Conservation (phyloP, 2,113 vertebrate species). For the Ammospiza nelsoni region DNA sequence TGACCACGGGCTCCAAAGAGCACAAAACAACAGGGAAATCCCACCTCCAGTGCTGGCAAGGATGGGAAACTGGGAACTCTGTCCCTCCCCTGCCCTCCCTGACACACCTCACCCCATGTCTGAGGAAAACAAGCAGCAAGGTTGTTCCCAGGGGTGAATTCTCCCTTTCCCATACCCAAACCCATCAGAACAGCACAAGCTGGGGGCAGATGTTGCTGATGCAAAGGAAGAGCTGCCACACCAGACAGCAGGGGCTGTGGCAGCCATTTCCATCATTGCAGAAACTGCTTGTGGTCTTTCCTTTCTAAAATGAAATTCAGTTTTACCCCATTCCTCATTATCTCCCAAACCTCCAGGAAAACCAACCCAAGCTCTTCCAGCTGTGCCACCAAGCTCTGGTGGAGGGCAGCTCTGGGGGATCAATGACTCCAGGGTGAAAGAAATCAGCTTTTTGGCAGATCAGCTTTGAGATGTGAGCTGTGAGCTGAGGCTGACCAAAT, state of each 20-base stretch:
- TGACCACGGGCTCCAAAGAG: neutral
- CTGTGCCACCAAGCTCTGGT: neutral
- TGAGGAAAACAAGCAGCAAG: neutral
- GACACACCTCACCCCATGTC: neutral
- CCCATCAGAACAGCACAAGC: neutral
- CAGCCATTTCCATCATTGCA: neutral
- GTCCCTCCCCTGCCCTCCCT: neutral
- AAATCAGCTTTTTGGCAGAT: neutral
- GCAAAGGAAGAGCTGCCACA: neutral
- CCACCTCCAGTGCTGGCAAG: neutral
- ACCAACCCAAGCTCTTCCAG: neutral
- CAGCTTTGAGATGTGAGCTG: neutral
- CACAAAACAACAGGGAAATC: neutral
- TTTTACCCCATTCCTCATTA: neutral
- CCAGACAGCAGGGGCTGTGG: neutral
- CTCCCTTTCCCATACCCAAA: neutral
- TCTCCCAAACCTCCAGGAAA: neutral
- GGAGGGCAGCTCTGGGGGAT: accelerated
- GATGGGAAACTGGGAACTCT: neutral
- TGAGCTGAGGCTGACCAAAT: neutral
- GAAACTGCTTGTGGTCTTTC: neutral
- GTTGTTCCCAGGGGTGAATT: neutral
- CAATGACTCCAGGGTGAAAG: neutral
- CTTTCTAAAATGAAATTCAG: neutral
- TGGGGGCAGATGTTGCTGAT: neutral